phyloP scores from a whole-genome alignment of 53 echinoderm and acorn worm genomes.

The Glandiceps talaboti region DNA sequence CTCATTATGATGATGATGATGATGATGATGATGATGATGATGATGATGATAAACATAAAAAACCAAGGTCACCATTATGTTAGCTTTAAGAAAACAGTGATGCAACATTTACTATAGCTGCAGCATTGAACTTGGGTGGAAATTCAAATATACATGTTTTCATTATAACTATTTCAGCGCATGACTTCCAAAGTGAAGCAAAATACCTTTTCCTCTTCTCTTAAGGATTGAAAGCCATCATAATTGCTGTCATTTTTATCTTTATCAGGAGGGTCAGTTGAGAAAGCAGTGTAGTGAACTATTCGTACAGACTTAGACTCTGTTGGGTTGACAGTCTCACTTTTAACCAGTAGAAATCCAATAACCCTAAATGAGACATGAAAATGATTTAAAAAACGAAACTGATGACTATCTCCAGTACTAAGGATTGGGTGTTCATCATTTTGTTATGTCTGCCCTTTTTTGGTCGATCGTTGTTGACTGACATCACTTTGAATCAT shows the following conservation, averaged over 20 bases:
- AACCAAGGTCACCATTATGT: too few relatives aligned
- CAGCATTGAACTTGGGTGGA: too few relatives aligned
- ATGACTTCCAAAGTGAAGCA: too few relatives aligned
- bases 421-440: neutral
- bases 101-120: too few relatives aligned
- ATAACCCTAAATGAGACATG: neutral
- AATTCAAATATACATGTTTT: too few relatives aligned
- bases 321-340: neutral
- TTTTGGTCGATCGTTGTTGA: neutral
- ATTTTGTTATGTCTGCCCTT: neutral
- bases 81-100: too few relatives aligned
- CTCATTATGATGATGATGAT: too few relatives aligned
- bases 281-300: neutral
- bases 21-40: too few relatives aligned
- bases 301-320: neutral
- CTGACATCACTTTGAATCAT: neutral
- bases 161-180: too few relatives aligned
- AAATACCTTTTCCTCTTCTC: too few relatives aligned
- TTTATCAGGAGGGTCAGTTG: conserved; percentile 11
- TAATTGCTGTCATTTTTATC: neutral
- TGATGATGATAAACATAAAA: too few relatives aligned
- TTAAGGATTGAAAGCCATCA: neutral
- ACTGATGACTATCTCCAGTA: neutral
- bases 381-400: too few relatives aligned
- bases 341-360: neutral